Conservation (phyloP, 2,888 invertebrate species). For the Autographa pulchrina region DNA sequence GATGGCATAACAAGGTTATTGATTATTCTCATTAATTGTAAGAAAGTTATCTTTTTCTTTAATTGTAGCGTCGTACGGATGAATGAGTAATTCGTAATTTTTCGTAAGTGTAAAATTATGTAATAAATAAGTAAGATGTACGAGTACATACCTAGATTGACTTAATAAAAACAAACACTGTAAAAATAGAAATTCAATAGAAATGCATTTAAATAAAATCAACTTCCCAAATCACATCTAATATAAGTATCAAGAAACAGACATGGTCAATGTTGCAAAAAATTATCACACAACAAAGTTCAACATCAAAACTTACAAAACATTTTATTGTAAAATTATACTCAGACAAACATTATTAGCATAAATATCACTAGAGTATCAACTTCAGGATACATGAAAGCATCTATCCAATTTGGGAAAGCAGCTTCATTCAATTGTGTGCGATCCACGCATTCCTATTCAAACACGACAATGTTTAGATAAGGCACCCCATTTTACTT, state of each 20-base stretch:
- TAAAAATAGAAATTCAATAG: too few relatives aligned
- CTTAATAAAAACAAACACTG: too few relatives aligned
- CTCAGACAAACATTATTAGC: constrained; percentile 46
- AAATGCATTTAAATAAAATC: background rate
- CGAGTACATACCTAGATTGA: too few relatives aligned
- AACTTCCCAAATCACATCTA: background rate
- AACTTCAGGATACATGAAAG: constrained; percentile 47
- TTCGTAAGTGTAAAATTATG: too few relatives aligned
- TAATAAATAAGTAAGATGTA: too few relatives aligned
- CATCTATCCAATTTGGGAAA: constrained; percentile 59
- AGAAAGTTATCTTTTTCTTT: too few relatives aligned
- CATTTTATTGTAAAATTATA: constrained; percentile 2
- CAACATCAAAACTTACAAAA: constrained; percentile 4
- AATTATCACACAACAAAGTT: background rate
- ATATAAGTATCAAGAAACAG: background rate
- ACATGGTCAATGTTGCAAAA: constrained; percentile 4
- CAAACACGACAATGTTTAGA: constrained; percentile 71
- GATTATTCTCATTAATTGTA: too few relatives aligned
- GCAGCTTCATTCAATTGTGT: constrained; percentile 55
- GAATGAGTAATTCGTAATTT: too few relatives aligned
- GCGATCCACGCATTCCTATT: constrained; percentile 45
- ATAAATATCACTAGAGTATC: constrained; percentile 49
- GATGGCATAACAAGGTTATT: too few relatives aligned
- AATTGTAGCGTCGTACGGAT: too few relatives aligned
- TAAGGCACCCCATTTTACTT: constrained; percentile 75